Conservation (phyloP, 2,113 vertebrate species). For the Oxygymnocypris stewartii region DNA sequence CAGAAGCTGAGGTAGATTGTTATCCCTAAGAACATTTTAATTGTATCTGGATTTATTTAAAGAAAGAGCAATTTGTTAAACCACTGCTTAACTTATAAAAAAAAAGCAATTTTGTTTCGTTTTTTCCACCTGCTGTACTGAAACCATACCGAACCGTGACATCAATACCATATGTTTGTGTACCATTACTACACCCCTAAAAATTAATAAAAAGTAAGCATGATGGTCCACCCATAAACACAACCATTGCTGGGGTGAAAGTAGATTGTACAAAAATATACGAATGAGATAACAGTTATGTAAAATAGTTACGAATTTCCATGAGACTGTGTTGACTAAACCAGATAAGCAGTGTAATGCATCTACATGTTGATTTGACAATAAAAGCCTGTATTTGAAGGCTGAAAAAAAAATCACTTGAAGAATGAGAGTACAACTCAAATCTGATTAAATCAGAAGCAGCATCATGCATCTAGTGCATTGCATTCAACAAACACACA, state of each 20-base stretch:
- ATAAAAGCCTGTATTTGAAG: neutral
- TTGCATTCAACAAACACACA: constrained; percentile 15
- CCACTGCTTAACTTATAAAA: no score
- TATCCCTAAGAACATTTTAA: no score
- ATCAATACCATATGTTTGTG: no score
- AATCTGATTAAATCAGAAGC: neutral
- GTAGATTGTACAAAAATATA: neutral
- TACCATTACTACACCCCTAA: no score
- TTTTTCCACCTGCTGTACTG: no score
- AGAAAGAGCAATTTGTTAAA: no score
- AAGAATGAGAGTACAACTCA: neutral
- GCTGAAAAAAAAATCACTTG: neutral
- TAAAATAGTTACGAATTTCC: neutral
- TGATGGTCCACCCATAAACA: neutral
- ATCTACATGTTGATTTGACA: neutral
- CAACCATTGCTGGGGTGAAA: neutral
- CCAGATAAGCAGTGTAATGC: neutral
- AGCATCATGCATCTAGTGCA: constrained; percentile 30
- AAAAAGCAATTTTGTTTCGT: no score
- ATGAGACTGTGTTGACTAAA: neutral
- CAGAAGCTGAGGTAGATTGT: no score
- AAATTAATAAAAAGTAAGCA: no score
- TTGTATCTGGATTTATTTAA: no score
- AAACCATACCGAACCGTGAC: no score
- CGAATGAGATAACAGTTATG: neutral